Conservation (phyloP, 2,797 vertebrate genomes). For the Potorous gilbertii region DNA sequence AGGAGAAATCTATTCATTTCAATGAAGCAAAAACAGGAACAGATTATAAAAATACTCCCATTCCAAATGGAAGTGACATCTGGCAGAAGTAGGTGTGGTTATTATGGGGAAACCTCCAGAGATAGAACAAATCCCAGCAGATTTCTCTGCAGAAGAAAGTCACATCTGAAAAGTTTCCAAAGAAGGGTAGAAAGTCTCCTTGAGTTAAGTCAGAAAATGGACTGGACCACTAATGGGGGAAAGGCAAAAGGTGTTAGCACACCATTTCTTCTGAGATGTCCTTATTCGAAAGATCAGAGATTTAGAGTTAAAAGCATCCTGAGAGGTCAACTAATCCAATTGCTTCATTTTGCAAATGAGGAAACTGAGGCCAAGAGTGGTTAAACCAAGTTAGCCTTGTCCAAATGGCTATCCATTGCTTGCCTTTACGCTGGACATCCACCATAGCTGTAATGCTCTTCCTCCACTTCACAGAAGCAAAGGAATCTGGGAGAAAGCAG, state of each 20-base stretch:
- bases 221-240: background rate
- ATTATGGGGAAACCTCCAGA: background rate
- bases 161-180: background rate
- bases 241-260: background rate
- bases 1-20: background rate
- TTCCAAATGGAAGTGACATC: background rate
- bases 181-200: background rate
- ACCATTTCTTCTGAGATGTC: background rate
- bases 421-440: background rate
- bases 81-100: background rate
- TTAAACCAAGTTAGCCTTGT: background rate
- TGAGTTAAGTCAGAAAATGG: background rate
- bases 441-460: background rate
- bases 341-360: background rate
- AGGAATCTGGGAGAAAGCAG: background rate
- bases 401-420: background rate
- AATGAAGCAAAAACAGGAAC: background rate
- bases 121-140: constrained; percentile 18
- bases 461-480: background rate
- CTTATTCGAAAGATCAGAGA: background rate
- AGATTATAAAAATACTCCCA: background rate
- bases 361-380: background rate
- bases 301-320: background rate
- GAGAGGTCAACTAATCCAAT: background rate
- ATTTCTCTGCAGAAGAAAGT: constrained; percentile 38